Evolutionary conservation across 2,797 vertebrate species (phyloP), one percentile per base, ranked within the genome.

Genomic region (Anabacerthia variegaticeps): DNA sequence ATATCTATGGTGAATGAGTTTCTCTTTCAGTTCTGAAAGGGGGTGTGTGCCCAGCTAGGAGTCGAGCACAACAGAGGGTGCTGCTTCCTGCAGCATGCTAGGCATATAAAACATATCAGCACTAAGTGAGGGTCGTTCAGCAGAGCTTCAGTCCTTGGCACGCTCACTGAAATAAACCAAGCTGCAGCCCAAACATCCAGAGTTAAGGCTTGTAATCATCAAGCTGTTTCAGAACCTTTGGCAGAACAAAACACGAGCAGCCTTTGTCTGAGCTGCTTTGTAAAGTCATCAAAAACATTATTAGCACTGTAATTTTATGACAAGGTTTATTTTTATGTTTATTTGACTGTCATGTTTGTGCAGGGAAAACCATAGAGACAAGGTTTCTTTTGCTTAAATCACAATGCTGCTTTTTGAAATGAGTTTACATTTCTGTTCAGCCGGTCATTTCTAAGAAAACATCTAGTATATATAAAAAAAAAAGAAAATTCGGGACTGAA

Each of bases 291-390:
- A 71, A 59, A 59, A 88, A 62, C 85, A 65, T 88, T 88, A 84
- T 84, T 85, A 95, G 72, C 49, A 63, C 26, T 75, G 41, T 55
- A 62, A 92, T 89, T 92, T 86, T 48, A 73, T 96, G 82, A 88
- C 68, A 94, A 74, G 51, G 48, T 88, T 95, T 96, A 88, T 93
- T 96, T 97, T 97, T 92, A 88, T 77, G 20, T 84, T 69, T 93
- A 63, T 76, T 96, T 92, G 77, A 56, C 79, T 87, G 86, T 85
- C 56, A 63, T 55, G 44, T 69, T 94, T 95, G 87, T 27, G 49
- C 14, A 49, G 52, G 74, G 20, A 66, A 92, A 89, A 68, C 58
- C 58, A 30, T 30, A 90, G 59, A 92, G 27, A 37, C 36, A 77
- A 76, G 6, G 37, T 77, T 87, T 86, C 30, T 92, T 74, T 89